Conservation (phyloP, 2,113 vertebrate species). For the Archocentrus centrarchus region DNA sequence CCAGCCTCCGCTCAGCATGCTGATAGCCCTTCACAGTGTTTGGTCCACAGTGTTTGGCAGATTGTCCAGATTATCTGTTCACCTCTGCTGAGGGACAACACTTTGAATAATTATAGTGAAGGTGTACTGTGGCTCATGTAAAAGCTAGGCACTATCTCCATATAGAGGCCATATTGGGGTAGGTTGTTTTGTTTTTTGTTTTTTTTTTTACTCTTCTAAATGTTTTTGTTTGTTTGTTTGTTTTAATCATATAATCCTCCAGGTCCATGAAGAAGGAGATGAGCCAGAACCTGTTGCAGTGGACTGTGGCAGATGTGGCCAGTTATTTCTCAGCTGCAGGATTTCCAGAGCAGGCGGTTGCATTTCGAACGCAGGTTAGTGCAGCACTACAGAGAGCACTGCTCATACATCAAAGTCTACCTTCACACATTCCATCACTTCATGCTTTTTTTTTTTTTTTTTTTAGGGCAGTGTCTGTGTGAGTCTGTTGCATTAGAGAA, state of each 20-base stretch:
- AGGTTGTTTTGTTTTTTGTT: not conserved
- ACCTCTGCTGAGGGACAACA: not conserved
- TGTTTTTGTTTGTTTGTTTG: not conserved
- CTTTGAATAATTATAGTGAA: constrained; percentile 1
- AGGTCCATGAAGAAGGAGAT: constrained; percentile 84
- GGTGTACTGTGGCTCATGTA: not conserved
- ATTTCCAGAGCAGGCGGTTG: constrained; percentile 89
- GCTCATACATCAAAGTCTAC: not conserved
- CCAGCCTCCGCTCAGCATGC: not conserved
- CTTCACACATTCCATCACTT: not conserved
- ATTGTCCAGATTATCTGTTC: not conserved
- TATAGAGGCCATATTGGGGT: not conserved
- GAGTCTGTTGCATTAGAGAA: not conserved
- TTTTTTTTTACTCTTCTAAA: constrained; percentile 2
- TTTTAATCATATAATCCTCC: constrained; percentile 7
- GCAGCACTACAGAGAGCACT: constrained; percentile 22
- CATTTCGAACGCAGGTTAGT: constrained; percentile 88
- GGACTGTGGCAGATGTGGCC: constrained; percentile 89
- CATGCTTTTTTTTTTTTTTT: not conserved
- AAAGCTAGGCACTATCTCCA: not conserved
- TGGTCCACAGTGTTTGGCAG: not conserved
- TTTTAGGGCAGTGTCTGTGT: not conserved
- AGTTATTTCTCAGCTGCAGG: constrained; percentile 90
- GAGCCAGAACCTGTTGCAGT: constrained; percentile 85
- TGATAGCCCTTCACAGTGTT: not conserved